These are phyloP conservation scores for Zosterops pallidus DNA, from an alignment of 2,113 vertebrate species.

Conservation along the genomic window DNA sequence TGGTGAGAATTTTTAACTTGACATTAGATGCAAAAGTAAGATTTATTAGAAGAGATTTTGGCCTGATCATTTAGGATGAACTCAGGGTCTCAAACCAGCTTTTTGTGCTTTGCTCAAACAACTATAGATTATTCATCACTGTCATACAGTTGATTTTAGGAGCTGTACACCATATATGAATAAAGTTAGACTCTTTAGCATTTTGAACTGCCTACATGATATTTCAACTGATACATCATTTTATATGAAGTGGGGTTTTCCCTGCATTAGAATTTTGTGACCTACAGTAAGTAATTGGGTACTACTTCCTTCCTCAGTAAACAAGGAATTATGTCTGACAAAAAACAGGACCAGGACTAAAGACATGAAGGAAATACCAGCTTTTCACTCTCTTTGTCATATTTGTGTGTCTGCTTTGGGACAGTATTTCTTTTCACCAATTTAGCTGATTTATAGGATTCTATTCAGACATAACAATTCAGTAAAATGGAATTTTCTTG, in stretches of 20 bases:
- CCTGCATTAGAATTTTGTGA: background rate
- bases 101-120: background rate
- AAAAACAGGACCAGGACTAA: background rate
- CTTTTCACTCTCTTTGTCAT: background rate
- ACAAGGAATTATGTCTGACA: background rate
- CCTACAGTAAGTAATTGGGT: background rate
- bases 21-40: background rate
- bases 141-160: background rate
- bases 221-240: background rate
- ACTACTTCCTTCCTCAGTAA: background rate
- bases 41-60: background rate
- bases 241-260: accelerated
- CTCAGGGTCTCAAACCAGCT: background rate
- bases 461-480: background rate
- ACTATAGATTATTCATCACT: background rate
- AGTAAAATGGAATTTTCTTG: background rate
- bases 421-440: background rate
- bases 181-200: background rate
- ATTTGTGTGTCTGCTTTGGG: background rate
- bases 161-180: background rate
- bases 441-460: background rate
- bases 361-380: accelerated
- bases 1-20: background rate
- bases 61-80: background rate
- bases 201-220: background rate